Evolutionary conservation across 2,113 vertebrate genomes (phyloP).

Genomic region (Fukomys damarensis): DNA sequence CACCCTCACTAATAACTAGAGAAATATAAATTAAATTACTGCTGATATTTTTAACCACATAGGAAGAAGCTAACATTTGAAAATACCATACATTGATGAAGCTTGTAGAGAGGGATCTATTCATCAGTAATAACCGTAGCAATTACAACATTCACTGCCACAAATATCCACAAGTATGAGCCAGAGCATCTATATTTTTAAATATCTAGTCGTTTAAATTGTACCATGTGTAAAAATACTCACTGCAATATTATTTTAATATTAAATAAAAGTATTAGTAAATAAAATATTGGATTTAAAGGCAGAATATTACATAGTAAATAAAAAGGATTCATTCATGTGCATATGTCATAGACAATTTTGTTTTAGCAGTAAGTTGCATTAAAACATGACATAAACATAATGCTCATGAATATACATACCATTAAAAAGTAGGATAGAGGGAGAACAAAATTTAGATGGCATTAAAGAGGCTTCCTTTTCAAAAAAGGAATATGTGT

Average conservation of each 20-base stretch:
- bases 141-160: neutral
- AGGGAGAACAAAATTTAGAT: neutral
- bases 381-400: constrained; percentile 30
- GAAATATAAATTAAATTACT: constrained; percentile 40
- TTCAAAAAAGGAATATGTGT: neutral
- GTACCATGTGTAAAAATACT: neutral
- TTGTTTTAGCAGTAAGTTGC: constrained; percentile 2
- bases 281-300: neutral
- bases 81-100: neutral
- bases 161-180: neutral
- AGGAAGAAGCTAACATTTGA: constrained; percentile 34
- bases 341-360: neutral
- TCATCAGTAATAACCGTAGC: neutral
- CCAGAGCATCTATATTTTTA: neutral
- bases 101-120: neutral
- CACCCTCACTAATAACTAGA: neutral
- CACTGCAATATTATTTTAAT: neutral
- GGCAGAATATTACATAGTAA: neutral
- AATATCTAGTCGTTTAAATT: neutral
- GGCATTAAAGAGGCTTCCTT: neutral
- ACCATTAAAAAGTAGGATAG: neutral
- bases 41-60: neutral
- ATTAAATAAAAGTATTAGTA: neutral
- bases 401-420: neutral
- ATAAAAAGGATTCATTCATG: neutral